A percentile compares a stretch with the other conserved stretches of the same genome.
These are phyloP conservation scores for Enteromius anoplus DNA, from an alignment of 2,797 vertebrate genomes.

Conservation along the genomic window DNA sequence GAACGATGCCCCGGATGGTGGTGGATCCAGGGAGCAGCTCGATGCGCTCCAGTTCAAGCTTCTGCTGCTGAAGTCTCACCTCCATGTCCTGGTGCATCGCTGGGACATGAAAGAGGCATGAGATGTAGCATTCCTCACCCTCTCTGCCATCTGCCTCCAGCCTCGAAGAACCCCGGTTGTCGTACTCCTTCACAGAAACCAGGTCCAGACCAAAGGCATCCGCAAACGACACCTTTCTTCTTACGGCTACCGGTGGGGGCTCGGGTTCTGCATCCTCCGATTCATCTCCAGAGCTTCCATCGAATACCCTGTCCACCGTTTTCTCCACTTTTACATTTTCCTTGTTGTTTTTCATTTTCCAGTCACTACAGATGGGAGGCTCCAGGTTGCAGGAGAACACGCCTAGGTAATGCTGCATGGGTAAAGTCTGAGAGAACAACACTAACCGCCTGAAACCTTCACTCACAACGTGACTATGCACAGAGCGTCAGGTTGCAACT, in stretches of 20 bases:
- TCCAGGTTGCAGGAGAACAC: conserved; percentile 82
- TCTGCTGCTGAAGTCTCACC: conserved; percentile 81
- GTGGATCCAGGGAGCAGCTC: conserved; percentile 82
- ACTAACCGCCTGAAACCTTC: conserved; percentile 74
- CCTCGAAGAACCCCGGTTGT: conserved; percentile 73
- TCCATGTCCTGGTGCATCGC: conserved; percentile 82
- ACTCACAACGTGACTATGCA: conserved; percentile 86
- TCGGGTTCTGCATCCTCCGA: conserved; percentile 83
- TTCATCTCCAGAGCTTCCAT: conserved; percentile 76
- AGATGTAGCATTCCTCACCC: conserved; percentile 83
- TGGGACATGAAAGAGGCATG: conserved; percentile 83
- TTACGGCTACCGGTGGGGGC: conserved; percentile 65
- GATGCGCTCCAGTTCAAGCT: conserved; percentile 84
- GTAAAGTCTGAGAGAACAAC: conserved; percentile 60
- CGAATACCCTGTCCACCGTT: conserved; percentile 69
- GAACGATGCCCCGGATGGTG: conserved; percentile 84
- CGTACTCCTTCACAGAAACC: conserved; percentile 94
- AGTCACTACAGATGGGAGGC: conserved; percentile 62
- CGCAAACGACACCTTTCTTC: conserved; percentile 95
- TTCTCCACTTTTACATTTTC: conserved; percentile 54
- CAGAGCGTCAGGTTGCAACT: conserved; percentile 91
- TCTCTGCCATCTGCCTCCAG: conserved; percentile 12
- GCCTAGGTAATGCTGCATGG: conserved; percentile 81
- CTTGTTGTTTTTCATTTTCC: conserved; percentile 42
- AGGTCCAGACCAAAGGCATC: conserved; percentile 93